A percentile compares a stretch with the other conserved stretches of the same genome.
These are phyloP conservation scores for Toxostoma redivivum DNA, from an alignment of 2,113 vertebrate species.

Conservation along the genomic window DNA sequence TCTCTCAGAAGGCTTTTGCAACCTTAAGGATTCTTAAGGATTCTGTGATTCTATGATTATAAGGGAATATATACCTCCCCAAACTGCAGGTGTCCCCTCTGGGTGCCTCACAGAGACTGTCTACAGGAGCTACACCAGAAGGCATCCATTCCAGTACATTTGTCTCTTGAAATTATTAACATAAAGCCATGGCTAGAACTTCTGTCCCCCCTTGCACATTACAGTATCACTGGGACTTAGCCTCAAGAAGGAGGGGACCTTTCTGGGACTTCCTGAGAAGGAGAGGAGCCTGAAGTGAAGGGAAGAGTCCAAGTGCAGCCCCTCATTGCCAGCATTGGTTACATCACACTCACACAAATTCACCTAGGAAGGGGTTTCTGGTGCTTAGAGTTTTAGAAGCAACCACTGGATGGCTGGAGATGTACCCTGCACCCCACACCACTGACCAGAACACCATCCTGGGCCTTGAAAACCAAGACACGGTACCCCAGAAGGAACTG, in stretches of 20 bases:
- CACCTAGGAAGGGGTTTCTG: not conserved
- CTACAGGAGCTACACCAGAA: not conserved
- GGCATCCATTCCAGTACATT: not conserved
- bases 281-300: not conserved
- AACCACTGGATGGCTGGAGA: not conserved
- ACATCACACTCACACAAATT: not conserved
- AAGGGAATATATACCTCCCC: not conserved
- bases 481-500: not conserved
- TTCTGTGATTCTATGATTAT: not conserved
- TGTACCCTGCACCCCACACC: not conserved
- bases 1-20: not conserved
- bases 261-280: not conserved
- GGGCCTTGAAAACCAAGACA: not conserved
- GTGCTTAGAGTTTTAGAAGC: not conserved
- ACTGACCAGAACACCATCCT: not conserved
- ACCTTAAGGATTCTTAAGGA: not conserved
- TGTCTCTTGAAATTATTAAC: not conserved
- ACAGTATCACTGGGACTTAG: not conserved
- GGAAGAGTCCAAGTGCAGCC: not conserved
- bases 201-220: accelerated
- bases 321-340: not conserved
- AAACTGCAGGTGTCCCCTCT: not conserved
- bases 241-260: accelerated
- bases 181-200: not conserved
- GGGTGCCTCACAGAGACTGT: not conserved